Conservation (phyloP, 2,888 invertebrate species). For the Chloromyia formosa region DNA sequence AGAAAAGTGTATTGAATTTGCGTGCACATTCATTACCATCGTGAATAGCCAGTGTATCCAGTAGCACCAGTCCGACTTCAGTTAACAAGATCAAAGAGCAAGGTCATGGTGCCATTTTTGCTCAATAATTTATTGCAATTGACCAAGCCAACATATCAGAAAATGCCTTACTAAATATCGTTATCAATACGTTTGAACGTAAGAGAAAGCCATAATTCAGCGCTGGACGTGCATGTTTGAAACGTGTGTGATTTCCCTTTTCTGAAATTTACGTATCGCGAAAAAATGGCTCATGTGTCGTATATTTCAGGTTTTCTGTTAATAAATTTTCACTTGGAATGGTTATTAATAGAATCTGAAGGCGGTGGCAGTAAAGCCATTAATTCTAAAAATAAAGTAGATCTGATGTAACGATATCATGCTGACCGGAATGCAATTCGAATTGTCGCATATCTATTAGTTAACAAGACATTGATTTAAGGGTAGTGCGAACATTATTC, state of each 20-base stretch:
- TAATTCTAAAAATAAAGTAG: neutral
- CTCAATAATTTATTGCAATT: neutral
- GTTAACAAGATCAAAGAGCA: neutral
- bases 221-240: no score
- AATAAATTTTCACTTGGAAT: slow-evolving; percentile 1
- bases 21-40: no score
- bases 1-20: no score
- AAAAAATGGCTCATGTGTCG: neutral
- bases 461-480: neutral
- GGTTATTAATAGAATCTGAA: neutral
- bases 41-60: neutral
- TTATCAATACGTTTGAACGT: neutral
- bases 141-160: neutral
- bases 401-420: neutral
- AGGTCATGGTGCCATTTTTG: neutral
- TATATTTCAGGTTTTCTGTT: neutral
- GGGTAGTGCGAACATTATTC: no score
- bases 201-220: neutral
- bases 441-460: neutral
- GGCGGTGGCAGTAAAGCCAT: neutral
- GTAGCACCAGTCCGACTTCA: neutral
- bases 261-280: neutral
- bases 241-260: neutral
- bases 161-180: neutral
- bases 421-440: neutral